Percentiles rank a stretch among this genome's conserved stretches.
Conservation (phyloP, 2,113 vertebrate genomes). For the Jaculus jaculus region DNA sequence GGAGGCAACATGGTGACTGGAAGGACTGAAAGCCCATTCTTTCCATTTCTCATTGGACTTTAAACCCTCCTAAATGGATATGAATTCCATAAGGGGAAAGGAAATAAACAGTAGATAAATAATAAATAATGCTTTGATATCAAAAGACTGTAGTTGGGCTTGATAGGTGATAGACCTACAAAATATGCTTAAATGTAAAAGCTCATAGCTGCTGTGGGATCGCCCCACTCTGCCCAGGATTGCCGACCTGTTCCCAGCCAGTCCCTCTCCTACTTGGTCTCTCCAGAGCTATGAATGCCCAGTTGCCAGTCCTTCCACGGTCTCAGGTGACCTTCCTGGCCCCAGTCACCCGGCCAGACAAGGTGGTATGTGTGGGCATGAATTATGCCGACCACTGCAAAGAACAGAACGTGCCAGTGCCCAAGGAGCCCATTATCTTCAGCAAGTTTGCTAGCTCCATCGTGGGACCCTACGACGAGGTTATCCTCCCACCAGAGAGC, state of each 20-base stretch:
- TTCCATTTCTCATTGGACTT: background rate
- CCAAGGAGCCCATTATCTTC: constrained; percentile 94
- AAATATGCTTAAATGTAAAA: background rate
- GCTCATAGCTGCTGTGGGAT: background rate
- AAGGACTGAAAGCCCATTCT: background rate
- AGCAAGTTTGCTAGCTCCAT: constrained; percentile 96
- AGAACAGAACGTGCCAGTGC: constrained; percentile 91
- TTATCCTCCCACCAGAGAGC: constrained; percentile 89
- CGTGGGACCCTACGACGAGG: constrained; percentile 90
- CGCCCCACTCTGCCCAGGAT: background rate
- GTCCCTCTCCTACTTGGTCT: constrained; percentile 28
- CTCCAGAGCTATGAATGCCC: constrained; percentile 86
- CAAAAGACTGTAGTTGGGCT: background rate
- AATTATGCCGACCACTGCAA: constrained; percentile 95
- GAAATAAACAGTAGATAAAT: background rate
- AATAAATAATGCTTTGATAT: background rate
- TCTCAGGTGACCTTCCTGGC: constrained; percentile 85
- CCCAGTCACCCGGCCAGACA: constrained; percentile 90
- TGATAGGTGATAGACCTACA: background rate
- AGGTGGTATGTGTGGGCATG: constrained; percentile 95
- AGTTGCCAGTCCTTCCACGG: constrained; percentile 82
- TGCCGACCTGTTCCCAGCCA: background rate
- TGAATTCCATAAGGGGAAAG: background rate
- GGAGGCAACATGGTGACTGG: accelerated
- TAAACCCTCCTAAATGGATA: background rate